Evolutionary conservation across 2,113 vertebrate species (phyloP).

Genomic region (Zeus faber): DNA sequence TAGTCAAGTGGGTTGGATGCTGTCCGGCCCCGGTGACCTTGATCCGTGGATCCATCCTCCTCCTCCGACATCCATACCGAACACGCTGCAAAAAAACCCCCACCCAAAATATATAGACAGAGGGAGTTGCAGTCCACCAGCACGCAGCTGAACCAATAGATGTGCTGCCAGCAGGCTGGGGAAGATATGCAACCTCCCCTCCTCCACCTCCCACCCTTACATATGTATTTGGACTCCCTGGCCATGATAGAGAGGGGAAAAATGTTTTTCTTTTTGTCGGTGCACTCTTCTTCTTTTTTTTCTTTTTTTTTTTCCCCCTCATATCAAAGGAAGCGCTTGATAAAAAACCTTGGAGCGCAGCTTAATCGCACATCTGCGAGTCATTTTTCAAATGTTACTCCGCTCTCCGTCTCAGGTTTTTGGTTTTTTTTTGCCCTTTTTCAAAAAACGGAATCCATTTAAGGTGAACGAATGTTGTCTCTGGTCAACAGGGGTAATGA

Average conservation of each 20-base stretch:
- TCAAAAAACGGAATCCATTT: constrained; percentile 21
- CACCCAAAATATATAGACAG: too few relatives aligned
- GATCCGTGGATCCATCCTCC: too few relatives aligned
- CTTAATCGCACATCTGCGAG: constrained; percentile 38
- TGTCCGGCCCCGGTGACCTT: too few relatives aligned
- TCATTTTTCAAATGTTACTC: constrained; percentile 27
- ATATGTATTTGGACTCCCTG: neutral
- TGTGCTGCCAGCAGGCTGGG: too few relatives aligned
- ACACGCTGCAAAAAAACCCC: too few relatives aligned
- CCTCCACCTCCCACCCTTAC: constrained; percentile 20
- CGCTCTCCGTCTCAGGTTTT: constrained; percentile 18
- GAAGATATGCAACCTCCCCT: too few relatives aligned
- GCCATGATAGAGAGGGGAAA: neutral
- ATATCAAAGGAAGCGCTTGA: constrained; percentile 37
- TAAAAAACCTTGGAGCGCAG: constrained; percentile 26
- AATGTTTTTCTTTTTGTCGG: constrained; percentile 41
- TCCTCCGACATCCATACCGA: too few relatives aligned
- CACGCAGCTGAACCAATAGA: too few relatives aligned
- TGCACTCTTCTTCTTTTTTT: constrained; percentile 4
- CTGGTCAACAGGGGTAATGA: neutral
- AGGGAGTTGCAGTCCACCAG: too few relatives aligned
- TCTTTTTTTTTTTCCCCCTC: neutral
- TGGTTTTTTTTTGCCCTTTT: constrained; percentile 19
- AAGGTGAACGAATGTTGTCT: constrained; percentile 41
- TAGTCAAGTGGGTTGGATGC: too few relatives aligned